phyloP scores from a whole-genome alignment of 2,113 vertebrate genomes.

The Plecturocebus donacophilus region DNA sequence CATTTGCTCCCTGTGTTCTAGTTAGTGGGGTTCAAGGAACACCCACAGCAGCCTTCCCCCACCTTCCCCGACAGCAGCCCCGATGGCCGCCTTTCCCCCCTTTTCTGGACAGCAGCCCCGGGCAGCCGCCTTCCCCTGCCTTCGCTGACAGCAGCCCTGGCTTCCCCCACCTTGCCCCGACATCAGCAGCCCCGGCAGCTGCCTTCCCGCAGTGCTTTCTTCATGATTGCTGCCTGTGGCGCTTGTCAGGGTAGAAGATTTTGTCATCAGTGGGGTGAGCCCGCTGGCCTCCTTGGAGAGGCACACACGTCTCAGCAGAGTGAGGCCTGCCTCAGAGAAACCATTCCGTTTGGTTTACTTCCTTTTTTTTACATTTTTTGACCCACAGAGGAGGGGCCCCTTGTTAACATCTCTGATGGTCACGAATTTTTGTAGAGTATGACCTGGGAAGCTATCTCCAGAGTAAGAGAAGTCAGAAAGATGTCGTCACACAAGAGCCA shows the following conservation, averaged over 20 bases:
- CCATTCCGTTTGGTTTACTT: rapidly evolving
- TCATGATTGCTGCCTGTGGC: rapidly evolving
- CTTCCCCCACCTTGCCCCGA: too few relatives aligned
- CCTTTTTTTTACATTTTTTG: not conserved
- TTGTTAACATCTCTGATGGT: rapidly evolving
- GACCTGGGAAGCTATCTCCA: rapidly evolving
- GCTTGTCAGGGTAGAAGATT: rapidly evolving
- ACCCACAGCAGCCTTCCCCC: too few relatives aligned
- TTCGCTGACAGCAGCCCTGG: too few relatives aligned
- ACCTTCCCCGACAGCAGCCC: too few relatives aligned
- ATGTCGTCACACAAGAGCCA: rapidly evolving
- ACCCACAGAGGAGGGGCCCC: not conserved
- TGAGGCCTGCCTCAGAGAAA: not conserved
- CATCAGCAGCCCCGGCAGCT: rapidly evolving
- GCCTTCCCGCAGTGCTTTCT: not conserved
- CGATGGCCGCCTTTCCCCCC: too few relatives aligned
- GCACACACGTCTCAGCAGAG: too few relatives aligned
- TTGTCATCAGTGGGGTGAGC: not conserved
- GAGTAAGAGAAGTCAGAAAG: not conserved
- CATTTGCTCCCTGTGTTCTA: not conserved
- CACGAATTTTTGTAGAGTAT: too few relatives aligned
- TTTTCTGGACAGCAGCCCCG: not conserved
- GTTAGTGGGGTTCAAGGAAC: not conserved
- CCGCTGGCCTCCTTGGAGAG: not conserved
- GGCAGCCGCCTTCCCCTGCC: rapidly evolving